These are phyloP conservation scores for Limenitis camilla DNA, from an alignment of 2,888 invertebrate genomes.

Conservation along the genomic window DNA sequence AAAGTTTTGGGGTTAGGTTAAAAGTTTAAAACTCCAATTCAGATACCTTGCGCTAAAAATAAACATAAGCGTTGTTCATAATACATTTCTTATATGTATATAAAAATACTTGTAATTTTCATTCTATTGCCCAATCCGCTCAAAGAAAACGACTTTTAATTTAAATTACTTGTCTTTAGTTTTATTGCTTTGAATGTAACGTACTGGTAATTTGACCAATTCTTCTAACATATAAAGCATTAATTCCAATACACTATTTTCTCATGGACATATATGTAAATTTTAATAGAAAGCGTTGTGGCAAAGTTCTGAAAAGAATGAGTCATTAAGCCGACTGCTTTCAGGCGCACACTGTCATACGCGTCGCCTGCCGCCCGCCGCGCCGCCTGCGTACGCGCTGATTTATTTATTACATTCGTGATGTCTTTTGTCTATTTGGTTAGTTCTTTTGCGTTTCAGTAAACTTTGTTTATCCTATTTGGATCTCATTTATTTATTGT, in stretches of 20 bases:
- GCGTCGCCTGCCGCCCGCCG: slow-evolving; percentile 25
- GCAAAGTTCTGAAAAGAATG: slow-evolving; percentile 18
- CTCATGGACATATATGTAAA: background rate
- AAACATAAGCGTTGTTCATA: too few species aligned
- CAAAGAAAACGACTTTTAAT: too few species aligned
- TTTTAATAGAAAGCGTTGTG: background rate
- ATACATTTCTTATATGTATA: too few species aligned
- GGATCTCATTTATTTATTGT: slow-evolving; percentile 1
- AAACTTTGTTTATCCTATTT: slow-evolving; percentile 8
- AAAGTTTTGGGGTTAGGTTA: too few species aligned
- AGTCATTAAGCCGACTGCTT: slow-evolving; percentile 28
- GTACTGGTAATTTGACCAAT: background rate
- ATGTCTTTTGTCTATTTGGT: slow-evolving; percentile 22
- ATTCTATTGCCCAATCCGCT: too few species aligned
- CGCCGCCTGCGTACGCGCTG: slow-evolving; percentile 24
- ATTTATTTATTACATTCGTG: slow-evolving; percentile 28
- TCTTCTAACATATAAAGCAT: too few species aligned
- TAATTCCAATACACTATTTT: too few species aligned
- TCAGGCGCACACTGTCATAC: slow-evolving; percentile 26
- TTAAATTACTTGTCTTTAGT: too few species aligned
- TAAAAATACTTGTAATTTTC: too few species aligned
- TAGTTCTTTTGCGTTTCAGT: slow-evolving; percentile 16
- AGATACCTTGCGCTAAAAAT: too few species aligned
- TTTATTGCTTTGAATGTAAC: background rate
- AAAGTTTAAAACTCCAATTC: too few species aligned